Evolutionary conservation across 2,888 invertebrate species (phyloP).

Genomic region (Tenthredo livida): DNA sequence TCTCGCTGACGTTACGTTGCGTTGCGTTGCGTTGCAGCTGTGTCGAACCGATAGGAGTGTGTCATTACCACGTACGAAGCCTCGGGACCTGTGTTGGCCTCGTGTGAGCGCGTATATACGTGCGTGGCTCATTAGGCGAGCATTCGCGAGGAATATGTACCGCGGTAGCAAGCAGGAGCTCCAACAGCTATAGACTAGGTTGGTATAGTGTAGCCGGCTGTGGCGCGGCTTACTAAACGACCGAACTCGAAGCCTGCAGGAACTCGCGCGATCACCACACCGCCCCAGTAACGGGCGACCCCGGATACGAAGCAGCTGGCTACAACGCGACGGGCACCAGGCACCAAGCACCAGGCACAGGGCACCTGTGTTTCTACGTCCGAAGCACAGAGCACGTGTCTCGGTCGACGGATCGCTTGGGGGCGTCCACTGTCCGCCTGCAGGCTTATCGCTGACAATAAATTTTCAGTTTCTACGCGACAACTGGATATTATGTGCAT

Average conservation of each 20-base stretch:
- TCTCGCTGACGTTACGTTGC: constrained; percentile 7
- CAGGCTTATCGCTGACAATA: constrained; percentile 30
- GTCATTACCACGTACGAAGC: constrained; percentile 54
- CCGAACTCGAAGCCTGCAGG: constrained; percentile 67
- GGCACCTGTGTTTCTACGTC: constrained; percentile 38
- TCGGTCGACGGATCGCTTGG: constrained; percentile 43
- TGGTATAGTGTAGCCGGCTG: constrained; percentile 24
- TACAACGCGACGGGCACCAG: constrained; percentile 1
- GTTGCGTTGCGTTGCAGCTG: constrained; percentile 43
- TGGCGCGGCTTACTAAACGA: constrained; percentile 68
- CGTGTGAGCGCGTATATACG: constrained; percentile 4
- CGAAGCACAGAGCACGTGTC: constrained; percentile 43
- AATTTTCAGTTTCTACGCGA: constrained; percentile 27
- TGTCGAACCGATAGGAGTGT: constrained; percentile 49
- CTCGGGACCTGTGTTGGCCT: constrained; percentile 14
- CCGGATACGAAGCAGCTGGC: constrained; percentile 52
- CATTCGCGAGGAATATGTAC: constrained; percentile 31
- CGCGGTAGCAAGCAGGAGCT: not conserved
- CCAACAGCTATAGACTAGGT: not conserved
- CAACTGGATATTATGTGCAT: constrained; percentile 7
- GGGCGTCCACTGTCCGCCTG: constrained; percentile 23
- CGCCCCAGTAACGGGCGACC: constrained; percentile 53
- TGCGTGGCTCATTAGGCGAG: constrained; percentile 46
- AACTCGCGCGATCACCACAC: constrained; percentile 63
- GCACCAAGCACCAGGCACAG: constrained; percentile 5